A percentile compares a stretch with the other conserved stretches of the same genome.
Conservation (phyloP, 2,113 vertebrate genomes). For the Dromas ardeola region DNA sequence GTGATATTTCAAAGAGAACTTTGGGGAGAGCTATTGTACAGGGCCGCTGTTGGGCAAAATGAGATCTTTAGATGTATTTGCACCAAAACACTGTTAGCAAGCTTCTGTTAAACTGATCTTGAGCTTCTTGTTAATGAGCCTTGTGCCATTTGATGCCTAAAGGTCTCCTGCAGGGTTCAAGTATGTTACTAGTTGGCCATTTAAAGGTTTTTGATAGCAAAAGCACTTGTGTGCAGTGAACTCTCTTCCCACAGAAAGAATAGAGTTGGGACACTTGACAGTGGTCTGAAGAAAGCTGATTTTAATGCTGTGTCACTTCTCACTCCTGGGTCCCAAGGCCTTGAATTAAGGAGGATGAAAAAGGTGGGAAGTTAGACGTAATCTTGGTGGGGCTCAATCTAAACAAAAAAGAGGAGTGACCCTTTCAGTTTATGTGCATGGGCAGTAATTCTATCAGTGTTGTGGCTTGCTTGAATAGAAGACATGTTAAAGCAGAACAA, state of each 20-base stretch:
- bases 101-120: not conserved
- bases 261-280: not conserved
- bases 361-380: not conserved
- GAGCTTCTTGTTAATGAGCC: not conserved
- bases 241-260: fast-evolving
- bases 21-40: not conserved
- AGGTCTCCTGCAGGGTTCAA: not conserved
- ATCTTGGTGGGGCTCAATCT: not conserved
- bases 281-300: not conserved
- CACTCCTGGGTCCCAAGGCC: not conserved
- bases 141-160: not conserved
- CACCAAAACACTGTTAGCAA: not conserved
- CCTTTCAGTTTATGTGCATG: fast-evolving
- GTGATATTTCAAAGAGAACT: not conserved
- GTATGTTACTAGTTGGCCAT: not conserved
- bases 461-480: not conserved
- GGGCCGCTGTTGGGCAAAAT: not conserved
- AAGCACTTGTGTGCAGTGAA: not conserved
- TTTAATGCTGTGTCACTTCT: not conserved
- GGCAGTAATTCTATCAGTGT: not conserved
- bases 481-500: not conserved
- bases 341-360: not conserved
- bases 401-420: not conserved
- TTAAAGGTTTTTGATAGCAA: not conserved
- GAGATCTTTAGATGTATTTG: not conserved